These are phyloP conservation scores for Drosophila colorata DNA, from an alignment of 2,888 invertebrate genomes.

Conservation along the genomic window DNA sequence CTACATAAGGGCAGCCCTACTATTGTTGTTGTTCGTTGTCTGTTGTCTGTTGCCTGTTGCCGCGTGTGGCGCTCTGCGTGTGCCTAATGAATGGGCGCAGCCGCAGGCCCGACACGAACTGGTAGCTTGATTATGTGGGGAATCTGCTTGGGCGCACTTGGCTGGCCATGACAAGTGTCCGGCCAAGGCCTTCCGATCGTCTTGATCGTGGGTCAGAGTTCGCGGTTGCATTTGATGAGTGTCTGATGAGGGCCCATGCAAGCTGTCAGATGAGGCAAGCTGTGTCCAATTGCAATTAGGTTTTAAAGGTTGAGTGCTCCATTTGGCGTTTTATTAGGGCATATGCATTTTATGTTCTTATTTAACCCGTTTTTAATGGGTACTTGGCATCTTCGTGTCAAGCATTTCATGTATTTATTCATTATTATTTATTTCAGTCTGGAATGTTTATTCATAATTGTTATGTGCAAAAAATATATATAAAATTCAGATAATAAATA, in stretches of 20 bases:
- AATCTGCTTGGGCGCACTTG: slow-evolving; percentile 15
- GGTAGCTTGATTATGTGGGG: slow-evolving; percentile 29
- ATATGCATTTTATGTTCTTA: not conserved
- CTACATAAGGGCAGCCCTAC: not conserved
- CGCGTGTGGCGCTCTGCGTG: slow-evolving; percentile 34
- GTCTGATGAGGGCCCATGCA: slow-evolving; percentile 11
- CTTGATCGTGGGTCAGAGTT: slow-evolving; percentile 50
- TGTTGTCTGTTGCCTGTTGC: slow-evolving; percentile 5
- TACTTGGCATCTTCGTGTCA: no score
- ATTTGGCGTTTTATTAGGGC: not conserved
- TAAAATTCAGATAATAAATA: no score
- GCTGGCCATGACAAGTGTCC: slow-evolving; percentile 47
- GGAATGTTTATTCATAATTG: no score
- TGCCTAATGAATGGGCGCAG: slow-evolving; percentile 50
- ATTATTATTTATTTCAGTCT: no score
- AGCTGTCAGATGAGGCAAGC: slow-evolving; percentile 24
- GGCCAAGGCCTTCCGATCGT: slow-evolving; percentile 19
- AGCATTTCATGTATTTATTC: no score
- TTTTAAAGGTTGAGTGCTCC: slow-evolving; percentile 3
- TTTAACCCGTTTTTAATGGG: no score
- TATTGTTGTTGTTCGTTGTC: not conserved
- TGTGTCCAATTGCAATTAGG: slow-evolving; percentile 24
- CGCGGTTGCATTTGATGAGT: slow-evolving; percentile 21
- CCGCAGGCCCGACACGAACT: slow-evolving; percentile 8
- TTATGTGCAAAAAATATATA: no score